These are phyloP conservation scores for Agrotis segetum DNA, from an alignment of 2,888 invertebrate genomes.

Conservation along the genomic window DNA sequence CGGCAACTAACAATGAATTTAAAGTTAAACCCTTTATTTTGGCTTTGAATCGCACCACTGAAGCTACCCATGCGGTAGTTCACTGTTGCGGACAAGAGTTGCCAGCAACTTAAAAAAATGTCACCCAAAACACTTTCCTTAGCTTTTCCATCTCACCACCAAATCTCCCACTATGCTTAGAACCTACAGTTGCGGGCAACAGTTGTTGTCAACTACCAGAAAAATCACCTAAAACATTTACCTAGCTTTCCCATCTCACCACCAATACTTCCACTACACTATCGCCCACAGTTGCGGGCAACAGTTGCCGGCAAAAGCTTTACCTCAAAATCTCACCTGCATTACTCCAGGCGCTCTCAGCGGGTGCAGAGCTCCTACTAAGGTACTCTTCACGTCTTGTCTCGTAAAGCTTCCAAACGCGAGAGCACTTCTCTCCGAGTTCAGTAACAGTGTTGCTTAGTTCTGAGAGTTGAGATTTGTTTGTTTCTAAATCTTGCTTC, in stretches of 20 bases:
- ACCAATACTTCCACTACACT: neutral
- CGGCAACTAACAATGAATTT: neutral
- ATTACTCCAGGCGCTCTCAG: slow-evolving; percentile 79
- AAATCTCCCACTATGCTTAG: neutral
- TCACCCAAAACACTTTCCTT: too few relatives aligned
- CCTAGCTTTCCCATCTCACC: too few relatives aligned
- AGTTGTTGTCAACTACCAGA: too few relatives aligned
- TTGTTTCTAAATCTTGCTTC: slow-evolving; percentile 95
- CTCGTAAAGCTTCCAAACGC: slow-evolving; percentile 91
- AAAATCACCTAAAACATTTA: too few relatives aligned
- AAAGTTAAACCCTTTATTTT: too few relatives aligned
- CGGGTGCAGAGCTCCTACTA: slow-evolving; percentile 82
- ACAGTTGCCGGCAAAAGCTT: neutral
- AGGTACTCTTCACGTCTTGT: slow-evolving; percentile 88
- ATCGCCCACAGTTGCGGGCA: neutral
- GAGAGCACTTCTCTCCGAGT: slow-evolving; percentile 92
- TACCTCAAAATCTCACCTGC: slow-evolving; percentile 65
- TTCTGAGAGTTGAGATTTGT: slow-evolving; percentile 94
- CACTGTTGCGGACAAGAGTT: neutral
- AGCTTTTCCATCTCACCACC: too few relatives aligned
- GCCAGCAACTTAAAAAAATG: slow-evolving; percentile 1
- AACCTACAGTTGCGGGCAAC: too few relatives aligned
- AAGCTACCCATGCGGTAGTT: too few relatives aligned
- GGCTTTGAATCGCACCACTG: too few relatives aligned
- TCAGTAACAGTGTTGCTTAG: slow-evolving; percentile 92